These are phyloP conservation scores for Drosophila differens DNA, from an alignment of 2,888 invertebrate genomes.

Conservation along the genomic window DNA sequence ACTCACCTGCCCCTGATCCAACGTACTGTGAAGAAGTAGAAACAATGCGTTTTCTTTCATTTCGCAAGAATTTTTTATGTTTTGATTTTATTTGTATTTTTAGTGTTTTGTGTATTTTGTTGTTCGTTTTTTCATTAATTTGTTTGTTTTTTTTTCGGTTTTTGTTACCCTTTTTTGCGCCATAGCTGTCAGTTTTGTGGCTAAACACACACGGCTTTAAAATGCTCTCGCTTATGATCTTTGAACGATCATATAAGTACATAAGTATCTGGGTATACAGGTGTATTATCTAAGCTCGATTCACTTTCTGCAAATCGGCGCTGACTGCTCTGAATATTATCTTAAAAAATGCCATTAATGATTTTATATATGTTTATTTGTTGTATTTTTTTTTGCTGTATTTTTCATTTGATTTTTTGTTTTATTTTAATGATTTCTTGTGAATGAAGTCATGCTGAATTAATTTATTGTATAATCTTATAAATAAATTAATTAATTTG, in stretches of 20 bases:
- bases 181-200: slow-evolving; percentile 73
- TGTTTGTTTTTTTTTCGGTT: slow-evolving; percentile 23
- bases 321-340: slow-evolving; percentile 65
- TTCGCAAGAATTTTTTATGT: slow-evolving; percentile 72
- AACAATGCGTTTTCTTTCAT: slow-evolving; percentile 70
- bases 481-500: slow-evolving; percentile 76
- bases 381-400: slow-evolving; percentile 32
- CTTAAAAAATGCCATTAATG: slow-evolving; percentile 61
- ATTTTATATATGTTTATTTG: slow-evolving; percentile 31
- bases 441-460: slow-evolving; percentile 69
- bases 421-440: slow-evolving; percentile 25
- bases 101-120: slow-evolving; percentile 51
- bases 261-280: slow-evolving; percentile 45
- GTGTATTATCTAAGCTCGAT: slow-evolving; percentile 68
- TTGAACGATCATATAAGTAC: slow-evolving; percentile 45
- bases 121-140: slow-evolving; percentile 46
- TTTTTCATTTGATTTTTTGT: slow-evolving; percentile 15
- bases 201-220: slow-evolving; percentile 69
- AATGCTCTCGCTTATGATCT: slow-evolving; percentile 61
- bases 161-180: slow-evolving; percentile 75
- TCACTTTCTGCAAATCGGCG: slow-evolving; percentile 73
- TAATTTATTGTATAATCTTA: slow-evolving; percentile 72
- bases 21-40: slow-evolving; percentile 9
- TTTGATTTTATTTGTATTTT: slow-evolving; percentile 75
- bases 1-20: slow-evolving; percentile 8